Evolutionary conservation across 2,888 invertebrate genomes (phyloP), one percentile per base, ranked within the genome.

Genomic region (Phorcus lineatus): DNA sequence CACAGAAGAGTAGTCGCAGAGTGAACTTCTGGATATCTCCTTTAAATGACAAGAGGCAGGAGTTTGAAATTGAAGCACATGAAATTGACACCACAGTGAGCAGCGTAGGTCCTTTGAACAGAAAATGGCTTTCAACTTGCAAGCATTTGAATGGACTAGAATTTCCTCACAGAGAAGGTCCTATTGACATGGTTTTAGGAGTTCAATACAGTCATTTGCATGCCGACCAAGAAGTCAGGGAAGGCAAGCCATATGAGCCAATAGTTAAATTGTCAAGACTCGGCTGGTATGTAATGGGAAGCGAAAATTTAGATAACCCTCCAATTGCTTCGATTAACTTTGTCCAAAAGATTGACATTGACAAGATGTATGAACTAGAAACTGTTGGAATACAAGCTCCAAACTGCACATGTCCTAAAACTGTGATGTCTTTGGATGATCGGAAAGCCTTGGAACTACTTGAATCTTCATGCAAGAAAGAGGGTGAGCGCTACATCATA

Each of bases 121-220:
- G 57, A 57, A 57, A 22, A n/a, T n/a, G n/a, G n/a, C n/a, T n/a
- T n/a, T n/a, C n/a, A n/a, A n/a, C n/a, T n/a, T n/a, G n/a, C n/a
- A n/a, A 19, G 24, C 57, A 57, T 24, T 19, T 57, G 7, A 57
- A 19, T 4, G 24, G 24, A 19, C 4, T 57, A 19, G n/a, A 57
- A 19, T 57, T 57, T 57, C 55, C 75, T 6, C 77, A 80, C 55
- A 75, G 54, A 47, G 54, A 62, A 17, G 80, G 80, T 13, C 66
- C 66, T 22, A 22, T 80, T 17, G 77, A 76, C 24, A 53, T 66
- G 28, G 76, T 80, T 47, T 76, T 76, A 47, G 76, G 76, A 17
- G 80, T 80, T 16, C 80, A 77, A 36, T 80, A 80, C 74, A 77
- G 77, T 67, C 80, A 80, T 54, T 55, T 80, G 17, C 77, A 80